Base-by-base conservation (phyloP, 2,888 invertebrate genomes). In the Caenorhabditis japonica region DNA sequence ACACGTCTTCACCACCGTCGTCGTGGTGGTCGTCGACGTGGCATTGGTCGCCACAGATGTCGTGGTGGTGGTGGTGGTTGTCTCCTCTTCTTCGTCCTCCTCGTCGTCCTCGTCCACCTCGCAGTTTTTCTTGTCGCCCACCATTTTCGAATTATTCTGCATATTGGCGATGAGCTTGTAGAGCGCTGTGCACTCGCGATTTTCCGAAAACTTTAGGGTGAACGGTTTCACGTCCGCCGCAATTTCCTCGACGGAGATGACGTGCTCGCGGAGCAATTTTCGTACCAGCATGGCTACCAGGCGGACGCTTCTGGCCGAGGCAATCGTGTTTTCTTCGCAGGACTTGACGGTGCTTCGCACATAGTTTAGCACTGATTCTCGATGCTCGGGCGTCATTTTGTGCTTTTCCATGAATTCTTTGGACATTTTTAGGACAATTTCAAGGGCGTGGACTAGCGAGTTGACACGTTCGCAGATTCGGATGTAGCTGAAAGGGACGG, bases 171-270 rank as follows among this genome's bases (percentile, higher is more conserved):
- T 62, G 10, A 71, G 13, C 39, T 64, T 58, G 41, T 75, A 80
- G 33, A 80, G 58, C 0, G 30, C 21, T 1, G 76, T 66, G 13
- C 70, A 58, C 23, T 80, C 80, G n/a, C 68, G 69, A 33, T 62
- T 43, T 0, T 53, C 39, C 4, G 62, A 25, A 46, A 15, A 41
- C 13, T 58, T 58, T 10, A 68, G 38, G 4, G 38, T n/a, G 44
- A 74, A 74, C 15, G 60, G 46, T 12, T 53, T 51, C 30, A 59
- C 41, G 52, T 62, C 62, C 4, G 56, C 13, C 5, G 49, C 19
- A 4, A 73, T 36, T 1, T 68, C 68, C 73, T 73, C 39, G 7
- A n/a, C 53, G 10, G 13, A 8, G 8, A 53, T 12, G n/a, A 46
- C 19, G 8, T 21, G 8, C 13, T 21, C 53, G 7, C 38, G 36